A percentile compares a stretch with the other conserved stretches of the same genome.
phyloP scores from a whole-genome alignment of 2,113 vertebrate genomes.

The Puffinus mauretanicus region DNA sequence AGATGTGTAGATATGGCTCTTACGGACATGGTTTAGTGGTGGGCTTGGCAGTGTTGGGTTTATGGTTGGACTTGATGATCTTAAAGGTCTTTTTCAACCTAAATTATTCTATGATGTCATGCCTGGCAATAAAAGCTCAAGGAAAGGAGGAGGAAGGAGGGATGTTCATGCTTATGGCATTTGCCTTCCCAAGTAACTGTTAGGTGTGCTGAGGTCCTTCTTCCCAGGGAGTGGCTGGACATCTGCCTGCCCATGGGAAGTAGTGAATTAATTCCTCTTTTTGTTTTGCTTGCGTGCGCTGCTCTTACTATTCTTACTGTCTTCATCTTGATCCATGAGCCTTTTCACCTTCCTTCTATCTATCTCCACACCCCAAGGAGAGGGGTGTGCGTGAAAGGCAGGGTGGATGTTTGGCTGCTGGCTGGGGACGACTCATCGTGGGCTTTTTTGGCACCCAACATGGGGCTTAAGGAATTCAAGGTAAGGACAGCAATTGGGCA shows the following conservation, averaged over 20 bases:
- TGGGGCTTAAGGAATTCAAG: background rate
- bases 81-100: background rate
- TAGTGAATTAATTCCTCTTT: background rate
- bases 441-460: background rate
- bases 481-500: background rate
- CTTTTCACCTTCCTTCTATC: background rate
- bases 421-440: fast-evolving
- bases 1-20: fast-evolving
- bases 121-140: background rate
- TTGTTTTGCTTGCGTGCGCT: fast-evolving
- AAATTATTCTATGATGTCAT: background rate
- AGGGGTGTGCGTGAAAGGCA: background rate
- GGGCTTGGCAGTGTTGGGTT: background rate
- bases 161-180: background rate
- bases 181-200: background rate
- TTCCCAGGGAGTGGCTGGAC: background rate
- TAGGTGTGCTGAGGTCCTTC: background rate
- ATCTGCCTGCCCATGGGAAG: background rate
- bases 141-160: background rate
- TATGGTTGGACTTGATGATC: background rate
- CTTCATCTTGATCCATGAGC: background rate
- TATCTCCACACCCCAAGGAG: background rate
- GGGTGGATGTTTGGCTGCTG: background rate
- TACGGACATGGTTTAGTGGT: background rate
- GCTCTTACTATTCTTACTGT: background rate